Conservation (phyloP, 2,888 invertebrate species). For the Cheilosia impressa region DNA sequence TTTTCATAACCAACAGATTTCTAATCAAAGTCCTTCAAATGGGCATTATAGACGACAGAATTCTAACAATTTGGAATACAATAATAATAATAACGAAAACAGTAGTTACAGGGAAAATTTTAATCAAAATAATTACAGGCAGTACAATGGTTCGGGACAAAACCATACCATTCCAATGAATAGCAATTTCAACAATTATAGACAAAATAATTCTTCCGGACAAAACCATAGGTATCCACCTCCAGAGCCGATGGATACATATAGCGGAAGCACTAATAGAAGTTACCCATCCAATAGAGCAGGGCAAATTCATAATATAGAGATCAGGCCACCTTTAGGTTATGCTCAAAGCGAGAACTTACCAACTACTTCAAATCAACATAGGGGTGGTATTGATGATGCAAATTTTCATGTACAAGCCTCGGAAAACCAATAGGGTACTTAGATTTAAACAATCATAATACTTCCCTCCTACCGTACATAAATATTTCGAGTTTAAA, state of each 20-base stretch:
- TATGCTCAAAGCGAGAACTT: not conserved
- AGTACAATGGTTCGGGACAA: too few species aligned
- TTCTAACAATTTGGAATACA: not conserved
- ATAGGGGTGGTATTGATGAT: slow-evolving; percentile 39
- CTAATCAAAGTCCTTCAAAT: too few species aligned
- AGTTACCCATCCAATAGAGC: not conserved
- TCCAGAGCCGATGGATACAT: not conserved
- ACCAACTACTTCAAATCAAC: not conserved
- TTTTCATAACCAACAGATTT: not conserved
- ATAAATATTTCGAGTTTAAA: not conserved
- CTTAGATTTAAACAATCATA: slow-evolving; percentile 56
- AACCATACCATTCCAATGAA: too few species aligned
- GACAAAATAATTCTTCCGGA: not conserved
- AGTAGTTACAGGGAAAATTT: not conserved
- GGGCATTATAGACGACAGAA: too few species aligned
- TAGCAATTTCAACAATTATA: not conserved
- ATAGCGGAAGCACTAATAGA: not conserved
- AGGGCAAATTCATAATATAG: slow-evolving; percentile 2
- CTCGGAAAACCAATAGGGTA: slow-evolving; percentile 62
- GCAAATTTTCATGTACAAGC: slow-evolving; percentile 65
- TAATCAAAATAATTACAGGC: not conserved
- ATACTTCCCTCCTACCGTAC: too few species aligned
- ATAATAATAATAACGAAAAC: not conserved
- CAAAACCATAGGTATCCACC: not conserved
- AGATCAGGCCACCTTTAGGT: not conserved